phyloP scores from a whole-genome alignment of 2,888 invertebrate genomes.

The Mactromeris polynyma region DNA sequence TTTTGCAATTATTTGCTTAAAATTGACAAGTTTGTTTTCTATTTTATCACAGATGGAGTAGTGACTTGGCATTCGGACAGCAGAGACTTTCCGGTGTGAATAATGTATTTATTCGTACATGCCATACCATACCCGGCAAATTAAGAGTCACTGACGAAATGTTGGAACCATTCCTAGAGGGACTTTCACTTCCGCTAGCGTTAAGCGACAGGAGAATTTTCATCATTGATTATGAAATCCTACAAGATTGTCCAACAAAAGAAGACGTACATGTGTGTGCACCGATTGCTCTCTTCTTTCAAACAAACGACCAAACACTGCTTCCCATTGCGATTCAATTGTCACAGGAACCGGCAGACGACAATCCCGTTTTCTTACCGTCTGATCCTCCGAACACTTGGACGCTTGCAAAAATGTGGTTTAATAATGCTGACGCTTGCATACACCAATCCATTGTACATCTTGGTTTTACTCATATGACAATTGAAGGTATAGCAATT shows the following conservation, averaged over 20 bases:
- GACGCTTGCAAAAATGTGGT: constrained; percentile 88
- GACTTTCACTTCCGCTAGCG: constrained; percentile 45
- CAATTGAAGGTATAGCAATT: constrained; percentile 88
- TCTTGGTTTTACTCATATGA: constrained; percentile 87
- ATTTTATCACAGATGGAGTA: constrained; percentile 77
- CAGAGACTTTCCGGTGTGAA: constrained; percentile 87
- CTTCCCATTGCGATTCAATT: constrained; percentile 87
- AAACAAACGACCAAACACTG: constrained; percentile 83
- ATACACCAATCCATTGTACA: constrained; percentile 87
- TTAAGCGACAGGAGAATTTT: constrained; percentile 59
- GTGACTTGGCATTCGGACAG: constrained; percentile 86
- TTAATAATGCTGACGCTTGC: constrained; percentile 87
- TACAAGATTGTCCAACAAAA: constrained; percentile 51
- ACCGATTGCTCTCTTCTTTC: constrained; percentile 87
- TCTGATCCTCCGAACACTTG: constrained; percentile 86
- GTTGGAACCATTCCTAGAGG: constrained; percentile 62
- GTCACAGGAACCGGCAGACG: constrained; percentile 84
- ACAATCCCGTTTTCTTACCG: constrained; percentile 87
- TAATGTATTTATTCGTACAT: constrained; percentile 85
- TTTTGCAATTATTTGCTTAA: too few species aligned
- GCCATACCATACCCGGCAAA: constrained; percentile 87
- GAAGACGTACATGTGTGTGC: constrained; percentile 78
- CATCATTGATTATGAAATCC: constrained; percentile 57
- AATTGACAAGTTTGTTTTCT: too few species aligned
- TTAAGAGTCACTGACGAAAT: constrained; percentile 67